Evolutionary conservation across 2,797 vertebrate species (phyloP).

Genomic region (Syncerus caffer): DNA sequence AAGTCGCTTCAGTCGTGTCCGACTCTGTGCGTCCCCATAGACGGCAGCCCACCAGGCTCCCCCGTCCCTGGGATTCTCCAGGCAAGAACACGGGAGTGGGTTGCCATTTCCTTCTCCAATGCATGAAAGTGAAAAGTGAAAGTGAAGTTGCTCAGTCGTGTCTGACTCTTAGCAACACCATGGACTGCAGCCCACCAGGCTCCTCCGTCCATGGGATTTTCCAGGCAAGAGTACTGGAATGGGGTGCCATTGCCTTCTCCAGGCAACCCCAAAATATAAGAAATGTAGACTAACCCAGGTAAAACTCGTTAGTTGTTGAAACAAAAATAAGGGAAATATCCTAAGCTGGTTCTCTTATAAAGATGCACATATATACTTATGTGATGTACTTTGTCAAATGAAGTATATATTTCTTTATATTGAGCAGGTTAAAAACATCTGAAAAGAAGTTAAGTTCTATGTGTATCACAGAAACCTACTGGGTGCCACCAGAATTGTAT

Average conservation of each 20-base stretch:
- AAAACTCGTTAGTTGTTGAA: background rate
- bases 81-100: too few species aligned
- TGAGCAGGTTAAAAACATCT: background rate
- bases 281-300: background rate
- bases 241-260: too few species aligned
- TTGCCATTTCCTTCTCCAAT: too few species aligned
- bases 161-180: too few species aligned
- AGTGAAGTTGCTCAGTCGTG: too few species aligned
- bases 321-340: slow-evolving; percentile 16
- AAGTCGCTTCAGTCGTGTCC: rapidly evolving
- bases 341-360: background rate
- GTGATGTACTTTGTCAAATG: background rate
- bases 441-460: background rate
- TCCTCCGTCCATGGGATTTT: too few species aligned
- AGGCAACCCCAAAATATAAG: background rate
- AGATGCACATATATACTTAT: background rate
- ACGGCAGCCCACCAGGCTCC: too few species aligned
- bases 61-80: too few species aligned
- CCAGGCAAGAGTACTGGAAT: too few species aligned
- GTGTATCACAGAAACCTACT: background rate
- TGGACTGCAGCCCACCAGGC: too few species aligned
- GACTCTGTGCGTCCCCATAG: too few species aligned
- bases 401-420: background rate
- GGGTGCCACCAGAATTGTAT: background rate
- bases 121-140: too few species aligned